A percentile compares a stretch with the other conserved stretches of the same genome.
Evolutionary conservation across 2,797 vertebrate species (phyloP).

Genomic region (Cuculus canorus): DNA sequence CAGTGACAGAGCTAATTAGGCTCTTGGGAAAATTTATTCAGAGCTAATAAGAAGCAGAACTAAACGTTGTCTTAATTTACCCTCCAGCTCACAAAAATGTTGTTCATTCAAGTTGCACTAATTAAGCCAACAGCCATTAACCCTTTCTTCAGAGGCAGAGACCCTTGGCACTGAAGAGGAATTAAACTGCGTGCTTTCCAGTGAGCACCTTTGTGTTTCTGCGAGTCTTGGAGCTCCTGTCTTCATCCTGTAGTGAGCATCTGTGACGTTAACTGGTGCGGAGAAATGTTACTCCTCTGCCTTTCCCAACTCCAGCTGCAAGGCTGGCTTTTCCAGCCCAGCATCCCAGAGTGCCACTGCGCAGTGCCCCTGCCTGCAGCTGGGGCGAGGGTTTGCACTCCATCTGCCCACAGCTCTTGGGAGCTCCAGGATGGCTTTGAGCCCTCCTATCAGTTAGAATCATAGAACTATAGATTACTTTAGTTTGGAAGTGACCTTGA

Average conservation of each 20-base stretch:
- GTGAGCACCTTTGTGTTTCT: neutral
- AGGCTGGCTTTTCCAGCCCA: neutral
- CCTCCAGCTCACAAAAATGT: conserved; percentile 59
- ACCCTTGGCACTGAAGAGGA: neutral
- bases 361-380: accelerated
- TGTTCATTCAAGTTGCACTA: conserved; percentile 68
- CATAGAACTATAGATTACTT: too few relatives aligned
- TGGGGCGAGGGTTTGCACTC: neutral
- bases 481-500: too few relatives aligned
- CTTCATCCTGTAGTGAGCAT: accelerated
- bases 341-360: neutral
- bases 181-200: neutral
- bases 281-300: neutral
- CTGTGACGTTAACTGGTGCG: accelerated
- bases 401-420: accelerated
- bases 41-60: conserved; percentile 73
- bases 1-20: conserved; percentile 75
- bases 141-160: conserved; percentile 37
- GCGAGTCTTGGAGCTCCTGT: neutral
- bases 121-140: conserved; percentile 70
- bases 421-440: neutral
- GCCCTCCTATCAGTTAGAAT: accelerated
- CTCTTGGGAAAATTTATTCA: conserved; percentile 76
- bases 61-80: conserved; percentile 77
- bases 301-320: accelerated